Percentiles rank a stretch among this genome's conserved stretches.
Evolutionary conservation across 2,797 vertebrate genomes (phyloP).

Genomic region (Benthosema pterotum): DNA sequence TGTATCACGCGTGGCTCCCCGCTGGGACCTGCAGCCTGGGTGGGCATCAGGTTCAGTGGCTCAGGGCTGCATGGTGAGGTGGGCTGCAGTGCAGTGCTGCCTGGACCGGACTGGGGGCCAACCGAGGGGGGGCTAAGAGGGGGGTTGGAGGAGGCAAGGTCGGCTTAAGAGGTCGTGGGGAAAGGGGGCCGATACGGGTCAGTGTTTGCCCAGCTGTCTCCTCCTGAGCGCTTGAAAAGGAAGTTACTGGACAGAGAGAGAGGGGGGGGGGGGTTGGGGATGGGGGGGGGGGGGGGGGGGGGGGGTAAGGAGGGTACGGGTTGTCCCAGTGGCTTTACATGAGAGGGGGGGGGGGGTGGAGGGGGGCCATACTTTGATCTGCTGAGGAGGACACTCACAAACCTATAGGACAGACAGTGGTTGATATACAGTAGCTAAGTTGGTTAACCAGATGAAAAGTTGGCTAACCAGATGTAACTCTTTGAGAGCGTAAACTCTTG

Average conservation of each 20-base stretch:
- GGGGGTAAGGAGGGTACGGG: no score
- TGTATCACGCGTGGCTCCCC: constrained; percentile 31
- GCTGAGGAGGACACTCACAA: no score
- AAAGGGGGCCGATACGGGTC: constrained; percentile 58
- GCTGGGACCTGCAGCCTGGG: constrained; percentile 53
- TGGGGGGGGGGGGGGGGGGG: constrained; percentile 16
- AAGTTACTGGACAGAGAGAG: constrained; percentile 34
- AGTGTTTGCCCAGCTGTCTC: constrained; percentile 77
- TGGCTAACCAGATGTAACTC: no score
- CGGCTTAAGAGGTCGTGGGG: constrained; percentile 54
- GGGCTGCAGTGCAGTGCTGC: no score
- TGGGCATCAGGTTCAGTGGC: constrained; percentile 59
- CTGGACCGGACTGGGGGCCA: constrained; percentile 10
- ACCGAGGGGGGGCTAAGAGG: constrained; percentile 21
- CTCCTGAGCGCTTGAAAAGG: constrained; percentile 45
- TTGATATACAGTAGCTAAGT: no score
- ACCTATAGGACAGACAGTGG: no score
- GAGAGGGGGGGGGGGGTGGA: no score
- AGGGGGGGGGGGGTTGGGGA: constrained; percentile 9
- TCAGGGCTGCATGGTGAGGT: constrained; percentile 53
- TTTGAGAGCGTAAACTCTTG: no score
- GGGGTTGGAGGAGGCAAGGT: constrained; percentile 41
- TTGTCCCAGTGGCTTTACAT: no score
- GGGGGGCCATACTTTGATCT: no score
- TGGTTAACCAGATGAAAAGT: no score